Conservation (phyloP, 2,888 invertebrate species). For the Augiades crinisus region DNA sequence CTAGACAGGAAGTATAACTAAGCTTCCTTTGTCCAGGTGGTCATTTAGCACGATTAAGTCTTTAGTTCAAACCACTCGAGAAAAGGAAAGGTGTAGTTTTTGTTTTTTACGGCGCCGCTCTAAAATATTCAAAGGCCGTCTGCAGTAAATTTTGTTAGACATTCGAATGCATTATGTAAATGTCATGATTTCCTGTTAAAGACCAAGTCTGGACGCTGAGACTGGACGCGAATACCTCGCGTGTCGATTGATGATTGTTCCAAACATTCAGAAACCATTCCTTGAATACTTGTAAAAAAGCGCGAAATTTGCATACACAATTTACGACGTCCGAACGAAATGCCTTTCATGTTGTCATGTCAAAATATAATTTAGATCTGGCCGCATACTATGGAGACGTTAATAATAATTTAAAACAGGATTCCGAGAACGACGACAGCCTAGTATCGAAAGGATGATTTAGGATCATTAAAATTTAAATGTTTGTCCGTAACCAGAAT, state of each 20-base stretch:
- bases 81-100: constrained; percentile 38
- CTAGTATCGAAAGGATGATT: constrained; percentile 51
- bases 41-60: constrained; percentile 31
- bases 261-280: constrained; percentile 49
- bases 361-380: constrained; percentile 68
- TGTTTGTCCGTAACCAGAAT: constrained; percentile 38
- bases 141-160: constrained; percentile 55
- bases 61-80: constrained; percentile 27
- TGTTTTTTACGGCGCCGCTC: constrained; percentile 49
- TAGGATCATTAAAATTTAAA: constrained; percentile 59
- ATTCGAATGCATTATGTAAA: constrained; percentile 72
- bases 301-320: constrained; percentile 66
- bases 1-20: constrained; percentile 47
- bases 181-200: constrained; percentile 65
- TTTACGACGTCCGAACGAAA: constrained; percentile 59
- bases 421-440: constrained; percentile 56
- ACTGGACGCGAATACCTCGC: constrained; percentile 51
- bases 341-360: constrained; percentile 57
- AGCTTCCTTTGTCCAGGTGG: constrained; percentile 33
- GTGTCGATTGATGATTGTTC: constrained; percentile 54
- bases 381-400: constrained; percentile 60
- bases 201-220: constrained; percentile 33
- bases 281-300: constrained; percentile 49
- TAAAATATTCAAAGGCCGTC: constrained; percentile 54
- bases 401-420: constrained; percentile 52